Evolutionary conservation across 2,888 invertebrate species (phyloP), one percentile per base, ranked within the genome.

Genomic region (Sisyra terminalis): DNA sequence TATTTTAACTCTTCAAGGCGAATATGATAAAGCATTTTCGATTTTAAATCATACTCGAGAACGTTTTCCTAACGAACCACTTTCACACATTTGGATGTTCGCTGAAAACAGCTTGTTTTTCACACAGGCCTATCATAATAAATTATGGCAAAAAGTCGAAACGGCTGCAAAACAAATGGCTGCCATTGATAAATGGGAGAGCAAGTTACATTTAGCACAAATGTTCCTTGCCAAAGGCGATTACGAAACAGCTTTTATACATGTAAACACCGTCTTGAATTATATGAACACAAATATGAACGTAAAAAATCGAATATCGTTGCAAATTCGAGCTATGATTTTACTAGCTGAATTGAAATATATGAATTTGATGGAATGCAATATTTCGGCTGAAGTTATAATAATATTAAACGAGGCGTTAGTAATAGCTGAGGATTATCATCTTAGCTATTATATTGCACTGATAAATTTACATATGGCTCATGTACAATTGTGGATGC

Each of bases 391-490:
- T 57, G 56, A 56, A 50, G 69, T 61, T 57, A 72, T 70, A 44
- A 74, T 69, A 55, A 64, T 66, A 50, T 64, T 78, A 39, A 75
- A 78, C 52, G 72, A 74, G 49, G 86, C 86, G 3, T 63, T 88
- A n/a, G 75, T 79, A 13, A 63, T 82, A 45, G 80, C 86, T 1
- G 71, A 73, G 47, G 72, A 74, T 32, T 79, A 84, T 51, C 78
- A 86, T 57, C 66, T 89, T 52, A 79, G 84, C 49, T 84, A 84
- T 55, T 72, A 84, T 48, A 73, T 75, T 37, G 78, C 84, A 0
- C 58, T 84, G 18, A 74, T 80, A 3, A 78, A 82, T 52, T 73
- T 88, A 65, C 78, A 87, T 53, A 71, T 88, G 39, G 87, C 87
- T 0, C 78, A 84, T 56, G 71, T 84, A 9, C 69, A 87, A 62